Evolutionary conservation across 2,888 invertebrate species (phyloP), one percentile per base, ranked within the genome.

Genomic region (Lydus trimaculatus): DNA sequence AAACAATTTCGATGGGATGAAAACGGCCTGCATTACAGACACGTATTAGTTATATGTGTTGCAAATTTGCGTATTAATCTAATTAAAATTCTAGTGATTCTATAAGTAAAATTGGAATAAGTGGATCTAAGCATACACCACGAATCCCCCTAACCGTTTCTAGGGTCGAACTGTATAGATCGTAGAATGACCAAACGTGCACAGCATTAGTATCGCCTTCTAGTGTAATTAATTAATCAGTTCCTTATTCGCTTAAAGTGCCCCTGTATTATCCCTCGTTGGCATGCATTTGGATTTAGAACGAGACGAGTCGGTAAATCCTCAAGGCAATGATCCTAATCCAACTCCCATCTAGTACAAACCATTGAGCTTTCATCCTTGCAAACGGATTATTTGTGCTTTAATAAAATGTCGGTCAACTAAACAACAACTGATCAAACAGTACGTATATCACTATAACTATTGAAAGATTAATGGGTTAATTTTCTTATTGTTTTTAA

Each of bases 221-320:
- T 67, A 52, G 67, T 65, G 67, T 67, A 70, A 70, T 70, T 70
- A 70, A 70, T 70, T 70, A 70, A 70, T 70, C 70, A 67, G 65
- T 70, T 67, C 70, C 67, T 70, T 70, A 70, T 64, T 70, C 70
- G 64, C 59, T 61, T 67, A 65, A 67, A 70, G 67, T 70, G 70
- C 67, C 67, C 70, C 33, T 70, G 70, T 63, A 67, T 67, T 70
- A 70, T 67, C 70, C 70, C 67, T 65, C 56, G 67, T 70, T 70
- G 67, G 70, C 65, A 70, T 70, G 70, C 70, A 70, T 70, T 63
- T 70, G 65, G 67, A 70, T 70, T 60, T 56, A 63, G 62, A 58
- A 61, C 61, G 66, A 64, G 69, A 64, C 23, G 23, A 7, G 56
- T 66, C 64, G 60, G 61, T 64, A 66, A 66, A 70, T 66, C 63